phyloP scores from a whole-genome alignment of 2,797 vertebrate genomes.

The Sebastes vulpes region DNA sequence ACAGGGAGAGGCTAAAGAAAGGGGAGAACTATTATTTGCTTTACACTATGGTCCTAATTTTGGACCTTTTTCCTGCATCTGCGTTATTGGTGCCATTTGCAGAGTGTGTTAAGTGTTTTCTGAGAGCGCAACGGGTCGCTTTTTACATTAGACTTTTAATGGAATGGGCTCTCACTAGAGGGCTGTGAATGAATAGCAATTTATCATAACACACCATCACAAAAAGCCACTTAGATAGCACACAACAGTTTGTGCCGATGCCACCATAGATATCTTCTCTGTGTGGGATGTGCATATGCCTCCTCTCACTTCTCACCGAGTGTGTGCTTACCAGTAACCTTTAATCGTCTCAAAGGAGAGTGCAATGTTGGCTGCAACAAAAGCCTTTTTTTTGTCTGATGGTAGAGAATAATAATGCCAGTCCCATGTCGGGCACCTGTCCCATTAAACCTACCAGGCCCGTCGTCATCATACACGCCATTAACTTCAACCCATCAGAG shows the following conservation, averaged over 20 bases:
- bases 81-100: constrained; percentile 54
- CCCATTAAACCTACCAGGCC: constrained; percentile 55
- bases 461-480: constrained; percentile 59
- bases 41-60: constrained; percentile 56
- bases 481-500: constrained; percentile 57
- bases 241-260: constrained; percentile 47
- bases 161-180: constrained; percentile 61
- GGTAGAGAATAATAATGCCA: constrained; percentile 49
- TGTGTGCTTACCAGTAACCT: constrained; percentile 32
- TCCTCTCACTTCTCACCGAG: neutral
- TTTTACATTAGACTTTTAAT: constrained; percentile 74
- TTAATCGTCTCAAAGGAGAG: constrained; percentile 48
- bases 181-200: constrained; percentile 67
- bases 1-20: neutral
- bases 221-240: constrained; percentile 49
- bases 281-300: constrained; percentile 28
- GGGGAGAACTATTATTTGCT: constrained; percentile 65
- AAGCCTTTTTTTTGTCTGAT: constrained; percentile 28
- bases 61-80: constrained; percentile 21
- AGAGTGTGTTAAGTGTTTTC: constrained; percentile 71
- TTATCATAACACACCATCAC: constrained; percentile 64
- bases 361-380: constrained; percentile 42
- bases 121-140: constrained; percentile 44
- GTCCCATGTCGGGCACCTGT: constrained; percentile 35
- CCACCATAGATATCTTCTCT: constrained; percentile 36